Evolutionary conservation across 2,888 invertebrate species (phyloP), one percentile per base, ranked within the genome.

Genomic region (Nymphalis urticae): DNA sequence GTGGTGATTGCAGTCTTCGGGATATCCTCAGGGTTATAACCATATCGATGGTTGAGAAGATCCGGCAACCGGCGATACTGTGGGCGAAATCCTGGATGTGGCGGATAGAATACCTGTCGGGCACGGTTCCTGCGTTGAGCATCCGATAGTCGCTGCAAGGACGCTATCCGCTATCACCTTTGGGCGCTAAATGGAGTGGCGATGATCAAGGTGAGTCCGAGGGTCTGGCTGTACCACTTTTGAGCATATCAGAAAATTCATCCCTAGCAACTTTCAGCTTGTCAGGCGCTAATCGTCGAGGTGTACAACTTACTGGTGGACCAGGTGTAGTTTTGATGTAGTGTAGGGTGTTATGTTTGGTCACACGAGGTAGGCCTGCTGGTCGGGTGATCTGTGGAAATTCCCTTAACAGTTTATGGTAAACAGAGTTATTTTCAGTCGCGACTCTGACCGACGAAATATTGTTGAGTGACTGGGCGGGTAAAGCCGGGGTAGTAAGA

Each of bases 141-240:
- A n/a, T n/a, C n/a, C n/a, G n/a, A n/a, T n/a, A n/a, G n/a, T n/a
- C n/a, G n/a, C n/a, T n/a, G n/a, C n/a, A 75, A 0, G 71, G 74
- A 10, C 74, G 21, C 73, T 73, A 80, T 0, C 68, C 68, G 19
- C 72, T 75, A n/a, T 70, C 66, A 54, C 75, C 74, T 68, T 82
- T 83, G 8, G 77, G 75, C 4, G 75, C 80, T 62, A 81, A 59
- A 65, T 81, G 80, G 0, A 83, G 72, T 0, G 72, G 62, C 3
- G 73, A 70, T 7, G 71, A 56, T 71, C 73, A 73, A 13, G 70
- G 60, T 36, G 76, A 76, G 4, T 70, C 51, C 24, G 75, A 73
- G 27, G 70, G 64, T 16, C 76, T 36, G 60, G 74, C 74, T 17
- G 73, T 76, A 17, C 76, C 76, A 4, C 21, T 42, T 36, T n/a